phyloP scores from a whole-genome alignment of 2,113 vertebrate genomes.

The Ia io region DNA sequence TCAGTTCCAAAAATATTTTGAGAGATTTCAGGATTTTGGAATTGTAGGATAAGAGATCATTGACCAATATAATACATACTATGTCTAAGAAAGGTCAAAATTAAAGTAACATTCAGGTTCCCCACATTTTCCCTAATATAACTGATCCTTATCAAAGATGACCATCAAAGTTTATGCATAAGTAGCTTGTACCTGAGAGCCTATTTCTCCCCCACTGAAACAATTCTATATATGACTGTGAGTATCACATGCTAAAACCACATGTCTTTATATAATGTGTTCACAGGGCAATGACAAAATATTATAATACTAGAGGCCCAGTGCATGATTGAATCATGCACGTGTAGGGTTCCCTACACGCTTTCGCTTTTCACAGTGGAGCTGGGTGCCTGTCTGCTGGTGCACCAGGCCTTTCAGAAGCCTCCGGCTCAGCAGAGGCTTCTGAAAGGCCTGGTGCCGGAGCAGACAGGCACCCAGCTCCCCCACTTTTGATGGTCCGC shows the following conservation, averaged over 20 bases:
- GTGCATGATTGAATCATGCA: too few relatives aligned
- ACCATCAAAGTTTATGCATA: background rate
- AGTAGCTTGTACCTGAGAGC: background rate
- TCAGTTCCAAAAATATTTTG: background rate
- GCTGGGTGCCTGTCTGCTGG: too few relatives aligned
- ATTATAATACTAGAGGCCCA: too few relatives aligned
- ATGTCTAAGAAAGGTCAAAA: background rate
- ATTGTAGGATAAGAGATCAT: background rate
- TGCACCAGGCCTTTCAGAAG: too few relatives aligned
- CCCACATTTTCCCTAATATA: background rate
- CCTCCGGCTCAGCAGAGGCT: too few relatives aligned
- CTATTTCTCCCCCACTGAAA: background rate
- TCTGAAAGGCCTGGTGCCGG: too few relatives aligned
- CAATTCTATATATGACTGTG: background rate
- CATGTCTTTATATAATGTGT: background rate
- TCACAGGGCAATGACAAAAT: background rate
- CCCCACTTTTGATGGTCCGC: too few relatives aligned
- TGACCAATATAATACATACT: background rate
- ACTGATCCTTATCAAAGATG: background rate
- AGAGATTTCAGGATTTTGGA: background rate
- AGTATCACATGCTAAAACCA: background rate
- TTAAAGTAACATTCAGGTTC: background rate
- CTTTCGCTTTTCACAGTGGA: too few relatives aligned
- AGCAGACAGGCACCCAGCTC: too few relatives aligned
- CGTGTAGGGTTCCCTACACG: too few relatives aligned